Evolutionary conservation across 2,797 vertebrate species (phyloP).

Genomic region (Silurus aristotelis): DNA sequence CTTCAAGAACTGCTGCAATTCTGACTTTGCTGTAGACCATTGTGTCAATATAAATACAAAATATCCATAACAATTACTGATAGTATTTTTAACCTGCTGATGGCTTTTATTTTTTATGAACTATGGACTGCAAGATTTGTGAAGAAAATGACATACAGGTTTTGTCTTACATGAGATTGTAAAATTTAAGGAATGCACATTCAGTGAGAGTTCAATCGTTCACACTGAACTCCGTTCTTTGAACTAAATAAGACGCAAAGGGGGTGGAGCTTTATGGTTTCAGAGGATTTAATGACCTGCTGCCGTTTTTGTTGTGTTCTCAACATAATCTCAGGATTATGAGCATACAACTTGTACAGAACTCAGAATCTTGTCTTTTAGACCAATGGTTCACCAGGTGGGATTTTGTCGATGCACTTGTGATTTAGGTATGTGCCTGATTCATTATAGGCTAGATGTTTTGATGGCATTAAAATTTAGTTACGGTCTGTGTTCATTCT

Average conservation of each 20-base stretch:
- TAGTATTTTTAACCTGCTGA: slow-evolving; percentile 3
- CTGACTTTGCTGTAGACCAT: slow-evolving; percentile 3
- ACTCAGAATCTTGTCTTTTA: neutral
- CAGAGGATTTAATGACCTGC: neutral
- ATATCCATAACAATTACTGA: neutral
- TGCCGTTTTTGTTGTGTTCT: neutral
- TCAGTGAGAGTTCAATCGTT: neutral
- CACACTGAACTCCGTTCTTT: neutral
- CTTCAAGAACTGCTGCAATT: slow-evolving; percentile 15
- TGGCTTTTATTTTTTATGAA: neutral
- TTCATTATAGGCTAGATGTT: too few species aligned
- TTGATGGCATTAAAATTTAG: too few species aligned
- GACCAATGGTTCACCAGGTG: neutral
- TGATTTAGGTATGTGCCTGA: too few species aligned
- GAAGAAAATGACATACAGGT: neutral
- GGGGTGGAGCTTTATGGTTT: neutral
- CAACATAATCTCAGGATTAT: too few species aligned
- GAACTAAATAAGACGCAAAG: neutral
- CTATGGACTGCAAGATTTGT: neutral
- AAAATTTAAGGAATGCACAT: neutral
- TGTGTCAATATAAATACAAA: neutral
- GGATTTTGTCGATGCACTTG: neutral
- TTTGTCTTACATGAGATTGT: neutral
- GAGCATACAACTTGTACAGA: too few species aligned
- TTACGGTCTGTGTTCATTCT: neutral